phyloP scores from a whole-genome alignment of 2,113 vertebrate species.

The Corvus hawaiiensis region DNA sequence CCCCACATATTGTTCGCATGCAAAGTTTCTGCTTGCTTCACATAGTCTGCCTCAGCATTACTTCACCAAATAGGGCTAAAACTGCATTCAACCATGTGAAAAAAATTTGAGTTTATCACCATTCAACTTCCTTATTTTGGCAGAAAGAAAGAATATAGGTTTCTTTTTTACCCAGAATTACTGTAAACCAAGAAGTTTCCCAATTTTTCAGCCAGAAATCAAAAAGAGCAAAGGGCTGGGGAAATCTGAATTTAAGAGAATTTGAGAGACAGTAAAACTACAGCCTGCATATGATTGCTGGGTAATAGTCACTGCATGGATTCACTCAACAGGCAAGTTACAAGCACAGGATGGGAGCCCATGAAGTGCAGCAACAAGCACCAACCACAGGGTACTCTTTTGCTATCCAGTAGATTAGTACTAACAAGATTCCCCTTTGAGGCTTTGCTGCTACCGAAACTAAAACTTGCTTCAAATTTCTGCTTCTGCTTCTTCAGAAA shows the following conservation, averaged over 20 bases:
- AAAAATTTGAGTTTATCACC: background rate
- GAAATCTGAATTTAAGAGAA: background rate
- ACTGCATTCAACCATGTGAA: background rate
- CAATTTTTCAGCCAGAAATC: background rate
- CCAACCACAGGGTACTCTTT: background rate
- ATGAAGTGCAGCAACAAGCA: background rate
- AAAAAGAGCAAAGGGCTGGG: background rate
- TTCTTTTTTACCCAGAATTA: background rate
- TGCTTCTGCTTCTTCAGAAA: background rate
- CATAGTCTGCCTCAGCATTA: background rate
- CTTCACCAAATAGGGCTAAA: background rate
- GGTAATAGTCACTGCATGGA: background rate
- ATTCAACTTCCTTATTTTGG: background rate
- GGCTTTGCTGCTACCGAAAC: background rate
- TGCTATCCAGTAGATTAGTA: background rate
- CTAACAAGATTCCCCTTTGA: background rate
- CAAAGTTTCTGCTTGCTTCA: background rate
- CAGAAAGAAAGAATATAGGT: background rate
- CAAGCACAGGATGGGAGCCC: accelerated
- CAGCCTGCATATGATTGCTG: background rate
- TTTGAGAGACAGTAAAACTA: background rate
- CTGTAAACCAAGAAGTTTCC: background rate
- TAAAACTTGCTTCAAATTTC: background rate
- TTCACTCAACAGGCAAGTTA: background rate
- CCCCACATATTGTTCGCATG: background rate